These are phyloP conservation scores for Cyprinodon diabolis DNA, from an alignment of 2,797 vertebrate genomes.

Conservation along the genomic window DNA sequence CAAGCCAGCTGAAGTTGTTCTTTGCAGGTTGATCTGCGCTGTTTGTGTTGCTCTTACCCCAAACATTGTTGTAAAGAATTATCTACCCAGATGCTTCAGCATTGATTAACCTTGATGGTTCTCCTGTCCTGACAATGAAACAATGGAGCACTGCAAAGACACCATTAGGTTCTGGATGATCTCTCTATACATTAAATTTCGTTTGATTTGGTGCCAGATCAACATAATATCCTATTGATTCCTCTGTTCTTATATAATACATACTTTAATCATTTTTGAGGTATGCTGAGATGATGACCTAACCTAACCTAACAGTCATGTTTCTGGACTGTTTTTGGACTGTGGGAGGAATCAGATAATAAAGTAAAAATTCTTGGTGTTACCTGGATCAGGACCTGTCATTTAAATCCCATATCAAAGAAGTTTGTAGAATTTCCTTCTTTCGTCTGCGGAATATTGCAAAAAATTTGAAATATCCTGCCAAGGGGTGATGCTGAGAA, in stretches of 20 bases:
- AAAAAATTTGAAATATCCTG: too few species aligned
- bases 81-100: not conserved
- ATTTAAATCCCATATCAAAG: too few species aligned
- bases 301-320: too few species aligned
- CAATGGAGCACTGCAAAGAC: not conserved
- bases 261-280: too few species aligned
- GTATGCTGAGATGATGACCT: too few species aligned
- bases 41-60: constrained; percentile 52
- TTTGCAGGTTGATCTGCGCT: constrained; percentile 25
- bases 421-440: too few species aligned
- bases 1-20: constrained; percentile 15
- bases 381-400: too few species aligned
- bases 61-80: constrained; percentile 45
- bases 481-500: too few species aligned
- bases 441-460: too few species aligned
- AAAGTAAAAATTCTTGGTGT: too few species aligned
- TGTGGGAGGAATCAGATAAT: too few species aligned
- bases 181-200: not conserved
- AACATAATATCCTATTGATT: not conserved
- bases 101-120: not conserved
- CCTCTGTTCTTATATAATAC: not conserved
- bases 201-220: not conserved
- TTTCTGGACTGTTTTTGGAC: too few species aligned
- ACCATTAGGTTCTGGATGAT: not conserved
- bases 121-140: not conserved